Conservation (phyloP, 2,113 vertebrate species). For the Rallus limicola region DNA sequence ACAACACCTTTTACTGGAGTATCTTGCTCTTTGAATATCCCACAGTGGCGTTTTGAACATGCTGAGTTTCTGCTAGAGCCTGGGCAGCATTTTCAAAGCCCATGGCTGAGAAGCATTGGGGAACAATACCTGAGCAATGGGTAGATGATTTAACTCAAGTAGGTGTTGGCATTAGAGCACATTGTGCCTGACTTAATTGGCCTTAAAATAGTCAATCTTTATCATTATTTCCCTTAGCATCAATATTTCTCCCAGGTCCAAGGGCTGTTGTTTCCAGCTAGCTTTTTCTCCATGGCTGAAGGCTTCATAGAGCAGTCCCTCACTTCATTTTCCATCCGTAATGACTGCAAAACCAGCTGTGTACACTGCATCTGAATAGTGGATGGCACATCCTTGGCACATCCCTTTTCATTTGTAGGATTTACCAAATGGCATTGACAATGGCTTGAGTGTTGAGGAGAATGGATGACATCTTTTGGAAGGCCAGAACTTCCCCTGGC, state of each 20-base stretch:
- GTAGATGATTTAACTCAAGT: background rate
- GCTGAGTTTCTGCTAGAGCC: background rate
- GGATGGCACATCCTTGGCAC: background rate
- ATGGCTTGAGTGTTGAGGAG: background rate
- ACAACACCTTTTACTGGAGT: background rate
- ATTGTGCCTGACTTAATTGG: background rate
- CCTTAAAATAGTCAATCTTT: background rate
- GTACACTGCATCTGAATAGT: background rate
- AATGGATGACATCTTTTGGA: background rate
- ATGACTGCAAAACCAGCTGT: background rate
- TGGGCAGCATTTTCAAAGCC: background rate
- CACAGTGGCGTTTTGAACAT: background rate
- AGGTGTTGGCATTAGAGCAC: background rate
- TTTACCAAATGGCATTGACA: background rate
- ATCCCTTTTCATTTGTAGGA: background rate
- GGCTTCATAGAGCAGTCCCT: background rate
- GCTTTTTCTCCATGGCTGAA: background rate
- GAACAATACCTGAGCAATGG: rapidly evolving
- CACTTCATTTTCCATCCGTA: background rate
- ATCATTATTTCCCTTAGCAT: background rate
- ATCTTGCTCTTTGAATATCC: background rate
- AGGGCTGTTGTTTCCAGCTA: background rate
- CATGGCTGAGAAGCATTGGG: background rate
- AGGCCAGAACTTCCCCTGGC: background rate
- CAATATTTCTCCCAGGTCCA: background rate